Evolutionary conservation across 2,888 invertebrate species (phyloP).

Genomic region (Ormyrus nitidulus): DNA sequence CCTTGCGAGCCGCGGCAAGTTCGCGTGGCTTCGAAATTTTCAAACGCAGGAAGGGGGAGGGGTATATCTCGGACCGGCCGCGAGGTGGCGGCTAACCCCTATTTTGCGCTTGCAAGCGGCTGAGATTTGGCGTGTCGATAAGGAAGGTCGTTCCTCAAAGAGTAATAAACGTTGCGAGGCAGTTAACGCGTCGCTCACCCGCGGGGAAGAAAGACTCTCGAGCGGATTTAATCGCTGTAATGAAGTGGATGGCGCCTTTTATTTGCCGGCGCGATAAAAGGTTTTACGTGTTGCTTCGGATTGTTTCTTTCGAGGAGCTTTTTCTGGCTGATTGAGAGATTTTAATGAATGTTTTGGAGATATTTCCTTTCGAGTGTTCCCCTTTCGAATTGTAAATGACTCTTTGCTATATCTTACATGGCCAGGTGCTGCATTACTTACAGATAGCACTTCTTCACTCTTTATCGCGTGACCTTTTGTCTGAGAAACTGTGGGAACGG

Average conservation of each 20-base stretch:
- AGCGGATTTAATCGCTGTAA: background rate
- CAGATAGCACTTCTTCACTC: background rate
- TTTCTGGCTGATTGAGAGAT: too few relatives aligned
- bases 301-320: too few relatives aligned
- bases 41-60: background rate
- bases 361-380: too few relatives aligned
- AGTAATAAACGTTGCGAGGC: conserved; percentile 19
- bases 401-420: too few relatives aligned
- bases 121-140: conserved; percentile 37
- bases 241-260: background rate
- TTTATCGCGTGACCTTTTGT: background rate
- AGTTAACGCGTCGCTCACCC: conserved; percentile 26
- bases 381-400: too few relatives aligned
- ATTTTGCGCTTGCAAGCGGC: conserved; percentile 25
- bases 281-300: too few relatives aligned
- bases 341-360: too few relatives aligned
- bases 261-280: too few relatives aligned
- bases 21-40: conserved; percentile 45
- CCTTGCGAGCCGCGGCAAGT: background rate
- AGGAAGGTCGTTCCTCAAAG: conserved; percentile 35
- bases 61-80: conserved; percentile 35
- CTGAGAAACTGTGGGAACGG: too few relatives aligned
- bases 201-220: background rate
- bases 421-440: background rate
- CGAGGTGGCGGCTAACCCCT: conserved; percentile 18